Conservation (phyloP, 2,888 invertebrate genomes). For the Ypsolopha sequella region DNA sequence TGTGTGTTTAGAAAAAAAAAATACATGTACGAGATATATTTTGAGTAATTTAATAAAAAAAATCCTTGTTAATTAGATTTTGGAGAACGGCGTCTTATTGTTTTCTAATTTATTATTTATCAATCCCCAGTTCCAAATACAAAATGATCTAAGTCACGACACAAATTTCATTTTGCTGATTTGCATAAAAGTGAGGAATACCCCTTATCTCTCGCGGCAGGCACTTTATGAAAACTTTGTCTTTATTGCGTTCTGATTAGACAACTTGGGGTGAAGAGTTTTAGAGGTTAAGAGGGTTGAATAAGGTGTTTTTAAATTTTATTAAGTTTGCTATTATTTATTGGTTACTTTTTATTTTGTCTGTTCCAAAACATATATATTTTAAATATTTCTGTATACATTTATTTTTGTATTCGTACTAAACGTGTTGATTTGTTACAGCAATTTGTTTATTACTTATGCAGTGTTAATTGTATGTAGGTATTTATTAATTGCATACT, state of each 20-base stretch:
- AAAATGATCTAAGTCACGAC: slow-evolving; percentile 30
- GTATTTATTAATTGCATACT: background rate
- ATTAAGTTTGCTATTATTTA: slow-evolving; percentile 7
- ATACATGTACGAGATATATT: background rate
- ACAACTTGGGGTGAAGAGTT: slow-evolving; percentile 19
- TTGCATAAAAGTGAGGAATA: slow-evolving; percentile 53
- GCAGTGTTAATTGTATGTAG: background rate
- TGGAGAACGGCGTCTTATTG: no score
- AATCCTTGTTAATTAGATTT: background rate
- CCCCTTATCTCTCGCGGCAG: slow-evolving; percentile 59
- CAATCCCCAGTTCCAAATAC: slow-evolving; percentile 1
- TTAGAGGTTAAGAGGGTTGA: slow-evolving; percentile 28
- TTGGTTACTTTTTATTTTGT: background rate
- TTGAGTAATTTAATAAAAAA: background rate
- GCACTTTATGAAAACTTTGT: slow-evolving; percentile 61
- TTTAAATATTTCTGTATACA: no score
- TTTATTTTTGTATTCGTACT: no score
- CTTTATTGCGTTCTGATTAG: slow-evolving; percentile 58
- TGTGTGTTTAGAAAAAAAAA: no score
- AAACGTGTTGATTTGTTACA: no score
- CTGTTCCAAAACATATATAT: no score
- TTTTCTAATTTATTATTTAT: background rate
- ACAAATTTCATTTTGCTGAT: slow-evolving; percentile 33
- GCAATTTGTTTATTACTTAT: background rate
- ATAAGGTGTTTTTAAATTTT: slow-evolving; percentile 14